Evolutionary conservation across 2,113 vertebrate genomes (phyloP).

Genomic region (Pteropus alecto): DNA sequence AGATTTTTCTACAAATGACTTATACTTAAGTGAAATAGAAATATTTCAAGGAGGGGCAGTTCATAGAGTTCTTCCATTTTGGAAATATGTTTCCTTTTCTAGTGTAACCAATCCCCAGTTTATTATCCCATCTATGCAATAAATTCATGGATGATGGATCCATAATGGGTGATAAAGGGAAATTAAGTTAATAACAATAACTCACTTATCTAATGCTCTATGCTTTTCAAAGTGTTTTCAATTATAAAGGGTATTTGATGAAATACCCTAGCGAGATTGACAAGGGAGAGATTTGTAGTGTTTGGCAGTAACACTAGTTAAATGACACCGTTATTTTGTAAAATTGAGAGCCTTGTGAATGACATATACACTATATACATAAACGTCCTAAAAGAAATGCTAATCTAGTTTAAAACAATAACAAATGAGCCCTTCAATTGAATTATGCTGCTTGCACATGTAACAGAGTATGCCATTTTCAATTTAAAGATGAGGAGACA

Average conservation of each 20-base stretch:
- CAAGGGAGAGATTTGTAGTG: not conserved
- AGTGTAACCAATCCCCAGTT: not conserved
- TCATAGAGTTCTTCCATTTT: not conserved
- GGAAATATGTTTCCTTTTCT: constrained; percentile 16
- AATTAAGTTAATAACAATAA: constrained; percentile 46
- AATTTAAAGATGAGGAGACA: constrained; percentile 1
- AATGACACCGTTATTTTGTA: constrained; percentile 11
- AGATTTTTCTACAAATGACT: not conserved
- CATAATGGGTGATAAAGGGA: constrained; percentile 16
- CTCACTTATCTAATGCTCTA: constrained; percentile 23
- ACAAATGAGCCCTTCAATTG: not conserved
- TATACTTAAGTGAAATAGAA: not conserved
- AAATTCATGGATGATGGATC: constrained; percentile 36
- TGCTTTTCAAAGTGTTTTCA: constrained; percentile 40
- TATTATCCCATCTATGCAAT: constrained; percentile 29
- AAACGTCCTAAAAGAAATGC: not conserved
- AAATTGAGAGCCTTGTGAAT: not conserved
- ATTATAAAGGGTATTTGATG: constrained; percentile 28
- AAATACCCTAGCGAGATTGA: not conserved
- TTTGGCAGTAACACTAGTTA: not conserved
- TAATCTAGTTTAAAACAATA: not conserved
- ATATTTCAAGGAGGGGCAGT: not conserved
- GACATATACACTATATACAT: not conserved
- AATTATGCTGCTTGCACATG: not conserved
- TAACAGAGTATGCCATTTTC: not conserved